These are phyloP conservation scores for Meghimatium bilineatum DNA, from an alignment of 2,888 invertebrate genomes.

Conservation along the genomic window DNA sequence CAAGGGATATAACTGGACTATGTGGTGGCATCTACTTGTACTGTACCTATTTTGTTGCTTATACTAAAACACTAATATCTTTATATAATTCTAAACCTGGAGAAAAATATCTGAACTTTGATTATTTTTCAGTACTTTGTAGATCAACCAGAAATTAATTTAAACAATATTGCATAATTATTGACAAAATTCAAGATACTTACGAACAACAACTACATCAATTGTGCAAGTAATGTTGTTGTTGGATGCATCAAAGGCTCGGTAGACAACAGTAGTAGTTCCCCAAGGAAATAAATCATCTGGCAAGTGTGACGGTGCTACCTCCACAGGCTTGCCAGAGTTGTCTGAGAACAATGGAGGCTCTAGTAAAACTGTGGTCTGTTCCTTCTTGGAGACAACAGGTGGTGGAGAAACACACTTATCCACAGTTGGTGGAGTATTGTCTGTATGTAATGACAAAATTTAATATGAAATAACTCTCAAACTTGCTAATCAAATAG, in stretches of 20 bases:
- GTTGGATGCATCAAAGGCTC: slow-evolving; percentile 81
- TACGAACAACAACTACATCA: slow-evolving; percentile 79
- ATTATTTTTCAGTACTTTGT: no score
- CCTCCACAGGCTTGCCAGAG: slow-evolving; percentile 76
- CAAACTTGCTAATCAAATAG: neutral
- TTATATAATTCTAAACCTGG: no score
- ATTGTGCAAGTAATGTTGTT: slow-evolving; percentile 83
- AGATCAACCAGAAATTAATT: no score
- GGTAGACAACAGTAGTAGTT: slow-evolving; percentile 80
- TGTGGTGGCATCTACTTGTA: no score
- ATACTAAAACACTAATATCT: no score
- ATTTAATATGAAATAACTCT: neutral
- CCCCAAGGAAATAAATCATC: slow-evolving; percentile 80
- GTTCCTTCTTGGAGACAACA: slow-evolving; percentile 74
- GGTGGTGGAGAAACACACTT: slow-evolving; percentile 81
- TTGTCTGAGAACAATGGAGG: slow-evolving; percentile 82
- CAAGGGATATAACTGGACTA: no score
- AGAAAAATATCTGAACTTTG: no score
- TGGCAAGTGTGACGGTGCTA: slow-evolving; percentile 76
- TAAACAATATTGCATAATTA: no score
- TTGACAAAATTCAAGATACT: slow-evolving; percentile 47
- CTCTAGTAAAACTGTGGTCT: slow-evolving; percentile 78
- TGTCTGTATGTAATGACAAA: slow-evolving; percentile 77
- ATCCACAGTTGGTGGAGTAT: slow-evolving; percentile 80
- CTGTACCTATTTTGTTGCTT: no score